Evolutionary conservation across 23 tunicate genomes (phyloP), one percentile per base, ranked within the genome.

Genomic region (Halocynthia aurantium): DNA sequence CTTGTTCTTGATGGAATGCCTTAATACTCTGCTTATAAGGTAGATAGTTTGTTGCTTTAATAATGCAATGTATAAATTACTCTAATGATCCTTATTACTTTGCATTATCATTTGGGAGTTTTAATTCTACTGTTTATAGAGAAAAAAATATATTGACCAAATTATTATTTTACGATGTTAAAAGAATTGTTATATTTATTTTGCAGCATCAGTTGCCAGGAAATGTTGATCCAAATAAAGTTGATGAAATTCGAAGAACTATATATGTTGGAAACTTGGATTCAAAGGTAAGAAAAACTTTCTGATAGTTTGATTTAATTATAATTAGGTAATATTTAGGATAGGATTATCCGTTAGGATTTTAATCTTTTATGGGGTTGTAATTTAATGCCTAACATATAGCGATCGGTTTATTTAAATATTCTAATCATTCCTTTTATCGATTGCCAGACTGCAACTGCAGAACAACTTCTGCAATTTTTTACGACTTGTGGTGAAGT

Each of bases 241-340:
- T 92, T 12, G 98, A 92, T 49, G 92, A 92, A 74, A 82, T 92
- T 20, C 75, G 75, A 67, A 22, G 92, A 67, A 92, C 98, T 5
- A 83, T 92, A 52, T 92, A 86, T 78, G 93, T 92, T 52, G 92
- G 92, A 73, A 92, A 92, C 62, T 72, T 92, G 55, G 98, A 92
- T 75, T 86, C 92, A 6, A 78, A 82, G 88, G 98, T 92, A 5
- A 2, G 70, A 12, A 19, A 57, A 72, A 13, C 15, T 11, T 76
- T 63, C 73, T 76, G 15, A 61, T 19, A 60, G 9, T 61, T 76
- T 5, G 17, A 9, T n/a, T 61, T 1, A 5, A 15, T n/a, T 21
- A 67, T 21, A 17, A 15, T 17, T 57, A 57, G 62, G 10, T 57
- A 57, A 10, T 57, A 10, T 57, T 57, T 10, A 57, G 11, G 10